A percentile compares a stretch with the other conserved stretches of the same genome.
phyloP scores from a whole-genome alignment of 2,113 vertebrate species.

The Sinocyclocheilus maitianheensis region DNA sequence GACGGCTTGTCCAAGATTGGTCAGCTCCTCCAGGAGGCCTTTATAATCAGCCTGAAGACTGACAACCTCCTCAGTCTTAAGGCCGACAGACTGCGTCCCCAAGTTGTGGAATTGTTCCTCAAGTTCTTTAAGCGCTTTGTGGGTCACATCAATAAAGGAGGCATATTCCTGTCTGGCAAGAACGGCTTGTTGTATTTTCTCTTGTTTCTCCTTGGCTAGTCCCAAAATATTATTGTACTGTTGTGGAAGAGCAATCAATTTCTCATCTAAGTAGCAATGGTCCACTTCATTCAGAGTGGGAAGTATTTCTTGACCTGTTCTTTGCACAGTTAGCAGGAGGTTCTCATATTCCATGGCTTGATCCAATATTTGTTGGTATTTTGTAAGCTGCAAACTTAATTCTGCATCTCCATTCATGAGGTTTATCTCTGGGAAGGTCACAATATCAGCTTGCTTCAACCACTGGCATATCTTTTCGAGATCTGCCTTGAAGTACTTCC shows the following conservation, averaged over 20 bases:
- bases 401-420: constrained; percentile 82
- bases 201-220: constrained; percentile 91
- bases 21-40: constrained; percentile 78
- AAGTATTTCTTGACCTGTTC: constrained; percentile 90
- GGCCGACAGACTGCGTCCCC: constrained; percentile 78
- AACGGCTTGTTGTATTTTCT: constrained; percentile 87
- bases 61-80: constrained; percentile 78
- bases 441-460: constrained; percentile 89
- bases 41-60: constrained; percentile 79
- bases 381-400: constrained; percentile 80
- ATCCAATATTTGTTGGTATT: constrained; percentile 88
- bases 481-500: constrained; percentile 96
- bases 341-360: constrained; percentile 93
- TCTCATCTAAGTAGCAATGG: constrained; percentile 90
- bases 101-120: constrained; percentile 86
- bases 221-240: constrained; percentile 85
- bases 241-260: constrained; percentile 87
- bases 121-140: constrained; percentile 85
- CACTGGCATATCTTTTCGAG: constrained; percentile 92
- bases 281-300: constrained; percentile 90
- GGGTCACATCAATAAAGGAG: constrained; percentile 87
- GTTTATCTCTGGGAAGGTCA: constrained; percentile 93
- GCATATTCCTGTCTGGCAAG: constrained; percentile 85
- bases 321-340: constrained; percentile 87
- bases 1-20: constrained; percentile 80